Percentiles rank a stretch among this genome's conserved stretches.
phyloP scores from a whole-genome alignment of 2,113 vertebrate species.

The Stigmatopora nigra region DNA sequence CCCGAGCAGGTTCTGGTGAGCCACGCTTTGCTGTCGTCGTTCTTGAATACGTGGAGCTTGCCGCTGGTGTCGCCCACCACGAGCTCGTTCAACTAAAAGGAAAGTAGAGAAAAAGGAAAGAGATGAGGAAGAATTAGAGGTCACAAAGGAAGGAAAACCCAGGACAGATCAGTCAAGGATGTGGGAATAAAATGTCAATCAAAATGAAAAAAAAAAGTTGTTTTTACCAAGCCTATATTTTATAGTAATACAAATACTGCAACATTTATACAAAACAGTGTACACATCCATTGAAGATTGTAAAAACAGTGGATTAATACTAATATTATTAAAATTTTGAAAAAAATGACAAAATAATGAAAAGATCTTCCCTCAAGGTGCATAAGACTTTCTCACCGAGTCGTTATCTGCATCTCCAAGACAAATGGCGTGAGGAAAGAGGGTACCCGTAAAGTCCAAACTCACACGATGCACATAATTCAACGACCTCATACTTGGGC shows the following conservation, averaged over 20 bases:
- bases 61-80: constrained; percentile 93
- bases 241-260: too few relatives aligned
- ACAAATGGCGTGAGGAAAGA: constrained; percentile 89
- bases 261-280: too few relatives aligned
- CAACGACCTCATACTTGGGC: constrained; percentile 75
- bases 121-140: background rate
- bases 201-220: too few relatives aligned
- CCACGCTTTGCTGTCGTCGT: constrained; percentile 86
- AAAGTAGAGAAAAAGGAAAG: background rate
- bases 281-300: too few relatives aligned
- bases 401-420: constrained; percentile 93
- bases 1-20: constrained; percentile 82
- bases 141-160: background rate
- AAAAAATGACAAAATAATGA: too few relatives aligned
- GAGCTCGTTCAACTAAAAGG: constrained; percentile 82
- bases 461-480: constrained; percentile 86
- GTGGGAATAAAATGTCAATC: background rate
- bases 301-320: too few relatives aligned
- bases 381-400: constrained; percentile 58
- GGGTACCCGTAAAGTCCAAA: constrained; percentile 84
- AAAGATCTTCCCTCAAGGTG: too few relatives aligned
- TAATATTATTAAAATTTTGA: too few relatives aligned
- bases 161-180: background rate
- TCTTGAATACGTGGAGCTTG: constrained; percentile 88
- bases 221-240: too few relatives aligned